These are phyloP conservation scores for Zygothrica quintamaculata DNA, from an alignment of 2,888 invertebrate species.

Conservation along the genomic window DNA sequence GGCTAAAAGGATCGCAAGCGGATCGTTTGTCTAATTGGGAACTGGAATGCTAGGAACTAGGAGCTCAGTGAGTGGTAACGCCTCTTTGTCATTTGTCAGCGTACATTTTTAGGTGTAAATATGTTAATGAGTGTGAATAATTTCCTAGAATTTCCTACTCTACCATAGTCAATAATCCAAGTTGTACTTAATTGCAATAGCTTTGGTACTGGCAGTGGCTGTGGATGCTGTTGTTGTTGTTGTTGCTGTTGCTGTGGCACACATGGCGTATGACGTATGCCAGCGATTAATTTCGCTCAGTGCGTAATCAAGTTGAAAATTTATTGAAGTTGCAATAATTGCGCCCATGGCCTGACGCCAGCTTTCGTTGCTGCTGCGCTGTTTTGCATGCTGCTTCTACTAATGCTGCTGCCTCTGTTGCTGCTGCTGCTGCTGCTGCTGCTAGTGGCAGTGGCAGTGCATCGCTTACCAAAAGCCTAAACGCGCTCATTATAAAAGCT, in stretches of 20 bases:
- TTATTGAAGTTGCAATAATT: conserved; percentile 79
- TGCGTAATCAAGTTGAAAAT: conserved; percentile 77
- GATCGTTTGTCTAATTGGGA: conserved; percentile 72
- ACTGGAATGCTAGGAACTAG: conserved; percentile 63
- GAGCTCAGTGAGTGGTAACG: conserved; percentile 45
- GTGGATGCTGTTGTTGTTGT: no score
- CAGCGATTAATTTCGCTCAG: conserved; percentile 71
- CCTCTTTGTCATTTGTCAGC: conserved; percentile 73
- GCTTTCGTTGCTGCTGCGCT: no score
- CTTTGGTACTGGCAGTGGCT: no score
- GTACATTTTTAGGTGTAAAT: conserved; percentile 76
- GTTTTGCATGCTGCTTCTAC: no score
- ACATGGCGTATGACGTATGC: conserved; percentile 67
- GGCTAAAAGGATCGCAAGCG: conserved; percentile 7
- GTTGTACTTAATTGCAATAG: conserved; percentile 70
- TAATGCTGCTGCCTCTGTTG: no score
- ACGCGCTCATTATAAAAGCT: conserved; percentile 71
- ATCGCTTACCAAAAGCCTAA: conserved; percentile 44
- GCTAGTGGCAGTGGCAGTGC: conserved; percentile 1
- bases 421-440: no score
- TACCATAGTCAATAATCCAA: conserved; percentile 30
- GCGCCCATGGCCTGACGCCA: conserved; percentile 56
- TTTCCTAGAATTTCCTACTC: conserved; percentile 65
- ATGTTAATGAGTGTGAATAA: conserved; percentile 76
- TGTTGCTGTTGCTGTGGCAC: no score